phyloP scores from a whole-genome alignment of 2,797 vertebrate species.

The Malacoctenus gilli region DNA sequence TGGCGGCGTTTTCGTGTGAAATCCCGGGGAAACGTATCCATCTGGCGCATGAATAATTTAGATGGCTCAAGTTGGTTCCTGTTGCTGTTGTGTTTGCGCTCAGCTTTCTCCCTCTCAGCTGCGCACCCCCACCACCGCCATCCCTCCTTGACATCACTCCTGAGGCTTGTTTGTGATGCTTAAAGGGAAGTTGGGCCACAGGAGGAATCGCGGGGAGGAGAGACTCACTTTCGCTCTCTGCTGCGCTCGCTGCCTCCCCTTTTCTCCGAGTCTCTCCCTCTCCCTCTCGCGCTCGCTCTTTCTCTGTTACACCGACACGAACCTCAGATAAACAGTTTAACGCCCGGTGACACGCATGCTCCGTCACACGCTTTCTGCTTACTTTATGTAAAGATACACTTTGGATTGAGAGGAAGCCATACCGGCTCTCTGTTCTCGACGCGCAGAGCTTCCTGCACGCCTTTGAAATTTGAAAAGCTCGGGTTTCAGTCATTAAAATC shows the following conservation, averaged over 20 bases:
- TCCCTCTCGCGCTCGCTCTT: conserved; percentile 29
- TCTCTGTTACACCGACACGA: conserved; percentile 31
- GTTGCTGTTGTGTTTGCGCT: conserved; percentile 93
- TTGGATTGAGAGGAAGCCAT: conserved; percentile 5
- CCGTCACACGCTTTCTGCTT: conserved; percentile 15
- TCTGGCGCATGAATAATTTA: conserved; percentile 99
- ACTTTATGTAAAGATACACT: conserved; percentile 1
- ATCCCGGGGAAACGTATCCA: conserved; percentile 96
- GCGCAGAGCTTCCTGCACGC: conserved; percentile 28
- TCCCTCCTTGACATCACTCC: conserved; percentile 84
- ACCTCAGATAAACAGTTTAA: conserved; percentile 62
- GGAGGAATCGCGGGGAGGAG: conserved; percentile 74
- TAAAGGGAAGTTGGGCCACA: conserved; percentile 82
- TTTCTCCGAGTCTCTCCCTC: conserved; percentile 46
- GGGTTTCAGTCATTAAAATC: conserved; percentile 48
- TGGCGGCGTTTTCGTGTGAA: conserved; percentile 81
- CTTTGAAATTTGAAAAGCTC: conserved; percentile 44
- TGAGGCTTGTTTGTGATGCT: conserved; percentile 84
- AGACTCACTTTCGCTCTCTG: conserved; percentile 61
- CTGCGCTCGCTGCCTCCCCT: conserved; percentile 56
- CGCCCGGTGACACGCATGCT: conserved; percentile 34
- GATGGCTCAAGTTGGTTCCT: conserved; percentile 99
- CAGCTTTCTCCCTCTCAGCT: conserved; percentile 74
- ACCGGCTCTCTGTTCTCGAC: conserved; percentile 9
- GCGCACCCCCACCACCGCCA: conserved; percentile 72